A percentile compares a stretch with the other conserved stretches of the same genome.
Evolutionary conservation across 2,888 invertebrate species (phyloP).

Genomic region (Drosophila antonietae): DNA sequence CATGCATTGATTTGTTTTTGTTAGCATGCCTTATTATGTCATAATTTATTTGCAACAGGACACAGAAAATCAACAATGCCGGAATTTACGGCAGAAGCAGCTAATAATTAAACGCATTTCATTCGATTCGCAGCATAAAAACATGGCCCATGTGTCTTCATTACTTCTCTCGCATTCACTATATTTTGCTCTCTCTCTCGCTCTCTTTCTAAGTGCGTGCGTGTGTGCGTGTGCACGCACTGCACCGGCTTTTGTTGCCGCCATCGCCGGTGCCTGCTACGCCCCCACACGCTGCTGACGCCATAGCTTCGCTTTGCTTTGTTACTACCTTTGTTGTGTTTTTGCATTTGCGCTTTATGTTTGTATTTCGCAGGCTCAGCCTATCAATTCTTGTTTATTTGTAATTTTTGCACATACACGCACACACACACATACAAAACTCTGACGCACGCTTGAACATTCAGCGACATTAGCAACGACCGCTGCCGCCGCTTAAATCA

Average conservation of each 20-base stretch:
- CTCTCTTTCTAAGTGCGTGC: slow-evolving; percentile 5
- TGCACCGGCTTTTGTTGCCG: slow-evolving; percentile 77
- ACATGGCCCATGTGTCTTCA: slow-evolving; percentile 35
- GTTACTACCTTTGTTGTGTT: slow-evolving; percentile 70
- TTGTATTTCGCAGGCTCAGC: slow-evolving; percentile 64
- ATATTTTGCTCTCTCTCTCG: slow-evolving; percentile 12
- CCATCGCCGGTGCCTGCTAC: slow-evolving; percentile 37
- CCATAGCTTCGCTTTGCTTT: slow-evolving; percentile 52
- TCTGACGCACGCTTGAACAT: slow-evolving; percentile 36
- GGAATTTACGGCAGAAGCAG: slow-evolving; percentile 60
- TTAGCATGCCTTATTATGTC: slow-evolving; percentile 69
- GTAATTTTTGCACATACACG: slow-evolving; percentile 47
- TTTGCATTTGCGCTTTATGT: slow-evolving; percentile 72
- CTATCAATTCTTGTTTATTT: slow-evolving; percentile 60
- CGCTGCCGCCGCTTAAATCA: slow-evolving; percentile 56
- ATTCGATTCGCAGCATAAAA: slow-evolving; percentile 55
- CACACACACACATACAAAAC: slow-evolving; percentile 15
- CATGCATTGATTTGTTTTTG: slow-evolving; percentile 57
- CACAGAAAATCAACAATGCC: slow-evolving; percentile 57
- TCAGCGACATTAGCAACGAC: slow-evolving; percentile 42
- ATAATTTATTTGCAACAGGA: slow-evolving; percentile 74
- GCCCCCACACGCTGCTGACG: slow-evolving; percentile 52
- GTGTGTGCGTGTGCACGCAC: slow-evolving; percentile 52
- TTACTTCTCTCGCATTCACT: slow-evolving; percentile 1
- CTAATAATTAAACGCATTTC: slow-evolving; percentile 71